A percentile compares a stretch with the other conserved stretches of the same genome.
phyloP scores from a whole-genome alignment of 1,140 invertebrate genomes.

The Contarinia nasturtii region DNA sequence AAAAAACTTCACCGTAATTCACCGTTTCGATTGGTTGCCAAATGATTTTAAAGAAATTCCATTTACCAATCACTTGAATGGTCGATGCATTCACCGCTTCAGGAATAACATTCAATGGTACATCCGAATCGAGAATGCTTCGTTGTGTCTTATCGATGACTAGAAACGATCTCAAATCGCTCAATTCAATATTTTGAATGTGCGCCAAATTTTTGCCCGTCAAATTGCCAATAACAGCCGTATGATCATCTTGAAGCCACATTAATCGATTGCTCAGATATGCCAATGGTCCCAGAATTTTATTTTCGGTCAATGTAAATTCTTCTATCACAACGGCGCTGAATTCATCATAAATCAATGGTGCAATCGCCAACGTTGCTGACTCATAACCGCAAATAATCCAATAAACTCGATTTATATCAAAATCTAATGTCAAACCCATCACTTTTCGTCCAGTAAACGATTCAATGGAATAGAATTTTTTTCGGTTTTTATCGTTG shows the following conservation, averaged over 20 bases:
- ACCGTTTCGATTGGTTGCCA: constrained; percentile 53
- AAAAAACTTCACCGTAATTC: constrained; percentile 65
- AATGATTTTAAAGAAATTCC: constrained; percentile 56
- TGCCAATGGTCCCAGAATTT: constrained; percentile 41
- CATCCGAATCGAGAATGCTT: constrained; percentile 25
- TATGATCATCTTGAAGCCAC: constrained; percentile 58
- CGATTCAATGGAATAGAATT: background rate
- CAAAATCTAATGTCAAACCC: constrained; percentile 61
- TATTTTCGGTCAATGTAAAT: constrained; percentile 25
- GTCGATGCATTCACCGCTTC: constrained; percentile 36
- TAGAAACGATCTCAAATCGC: constrained; percentile 45
- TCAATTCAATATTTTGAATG: constrained; percentile 38
- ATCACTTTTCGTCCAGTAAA: constrained; percentile 68
- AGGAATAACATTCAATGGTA: constrained; percentile 43
- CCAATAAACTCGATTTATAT: constrained; percentile 57
- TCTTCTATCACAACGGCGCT: background rate
- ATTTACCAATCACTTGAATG: constrained; percentile 45
- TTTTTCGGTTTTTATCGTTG: constrained; percentile 21
- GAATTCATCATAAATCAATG: constrained; percentile 32
- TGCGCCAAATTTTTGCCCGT: constrained; percentile 53
- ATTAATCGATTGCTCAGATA: constrained; percentile 62
- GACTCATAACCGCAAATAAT: constrained; percentile 53
- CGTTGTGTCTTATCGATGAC: constrained; percentile 52
- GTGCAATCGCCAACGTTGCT: constrained; percentile 47
- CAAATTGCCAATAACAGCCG: constrained; percentile 59